These are phyloP conservation scores for Heliconius hermathena DNA, from an alignment of 1,140 invertebrate genomes.

Conservation along the genomic window DNA sequence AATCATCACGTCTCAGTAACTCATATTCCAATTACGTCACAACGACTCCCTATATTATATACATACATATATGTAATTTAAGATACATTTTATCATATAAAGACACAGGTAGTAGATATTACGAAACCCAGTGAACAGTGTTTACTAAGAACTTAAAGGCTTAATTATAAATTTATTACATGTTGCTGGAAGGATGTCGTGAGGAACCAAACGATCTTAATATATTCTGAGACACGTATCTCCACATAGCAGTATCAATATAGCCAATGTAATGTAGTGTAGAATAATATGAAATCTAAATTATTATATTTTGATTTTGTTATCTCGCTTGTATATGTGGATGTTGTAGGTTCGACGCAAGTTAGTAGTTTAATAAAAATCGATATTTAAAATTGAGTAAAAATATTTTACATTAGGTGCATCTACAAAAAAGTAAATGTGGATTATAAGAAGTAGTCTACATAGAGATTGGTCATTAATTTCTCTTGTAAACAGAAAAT, in stretches of 20 bases:
- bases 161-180: constrained; percentile 15
- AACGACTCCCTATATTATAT: too few relatives aligned
- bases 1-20: too few relatives aligned
- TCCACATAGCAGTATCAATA: constrained; percentile 8
- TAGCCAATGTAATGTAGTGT: neutral
- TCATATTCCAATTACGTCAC: too few relatives aligned
- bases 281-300: neutral
- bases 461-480: too few relatives aligned
- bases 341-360: neutral
- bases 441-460: too few relatives aligned
- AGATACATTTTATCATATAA: neutral
- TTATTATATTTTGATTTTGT: neutral
- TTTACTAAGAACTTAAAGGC: constrained; percentile 13
- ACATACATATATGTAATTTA: neutral
- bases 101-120: neutral
- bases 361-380: neutral
- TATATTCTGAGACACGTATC: constrained; percentile 10
- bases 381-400: neutral
- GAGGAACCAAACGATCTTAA: constrained; percentile 7
- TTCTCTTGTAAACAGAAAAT: too few relatives aligned
- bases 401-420: too few relatives aligned
- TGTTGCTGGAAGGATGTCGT: constrained; percentile 11
- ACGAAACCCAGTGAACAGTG: constrained; percentile 5
- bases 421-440: too few relatives aligned
- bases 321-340: neutral